Conservation (phyloP, 2,113 vertebrate species). For the Parotia lawesii region DNA sequence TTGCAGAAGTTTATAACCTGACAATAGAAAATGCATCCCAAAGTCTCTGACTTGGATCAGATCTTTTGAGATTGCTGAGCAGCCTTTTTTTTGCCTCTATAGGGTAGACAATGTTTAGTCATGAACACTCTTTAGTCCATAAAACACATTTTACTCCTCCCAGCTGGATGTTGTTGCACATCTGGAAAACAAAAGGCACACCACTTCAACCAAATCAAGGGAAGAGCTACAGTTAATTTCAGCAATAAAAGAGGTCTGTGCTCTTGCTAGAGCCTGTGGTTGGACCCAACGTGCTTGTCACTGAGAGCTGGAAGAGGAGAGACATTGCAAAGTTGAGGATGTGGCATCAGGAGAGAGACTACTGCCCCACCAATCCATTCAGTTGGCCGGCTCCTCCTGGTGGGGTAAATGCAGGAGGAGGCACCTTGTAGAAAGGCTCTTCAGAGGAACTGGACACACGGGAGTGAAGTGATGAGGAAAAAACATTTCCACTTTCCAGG, state of each 20-base stretch:
- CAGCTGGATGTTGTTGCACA: conserved; percentile 37
- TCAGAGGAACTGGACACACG: background rate
- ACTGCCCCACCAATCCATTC: background rate
- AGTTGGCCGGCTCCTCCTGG: background rate
- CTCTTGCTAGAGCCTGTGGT: background rate
- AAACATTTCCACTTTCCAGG: background rate
- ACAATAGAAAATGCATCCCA: conserved; percentile 3
- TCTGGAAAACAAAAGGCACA: conserved; percentile 37
- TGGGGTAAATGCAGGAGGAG: background rate
- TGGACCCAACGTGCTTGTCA: background rate
- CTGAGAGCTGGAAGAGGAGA: background rate
- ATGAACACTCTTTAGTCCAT: conserved; percentile 32
- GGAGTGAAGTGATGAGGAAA: background rate
- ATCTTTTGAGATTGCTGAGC: background rate
- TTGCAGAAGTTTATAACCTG: conserved; percentile 8
- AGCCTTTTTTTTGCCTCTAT: background rate
- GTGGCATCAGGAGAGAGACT: background rate
- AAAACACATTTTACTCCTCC: conserved; percentile 15
- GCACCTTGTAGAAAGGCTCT: background rate
- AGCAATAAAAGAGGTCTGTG: background rate
- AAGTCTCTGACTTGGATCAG: background rate
- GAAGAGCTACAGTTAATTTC: background rate
- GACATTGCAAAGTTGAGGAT: background rate
- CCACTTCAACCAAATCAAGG: background rate
- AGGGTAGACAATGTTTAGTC: conserved; percentile 16